Conservation (phyloP, 2,113 vertebrate species). For the Phycodurus eques region DNA sequence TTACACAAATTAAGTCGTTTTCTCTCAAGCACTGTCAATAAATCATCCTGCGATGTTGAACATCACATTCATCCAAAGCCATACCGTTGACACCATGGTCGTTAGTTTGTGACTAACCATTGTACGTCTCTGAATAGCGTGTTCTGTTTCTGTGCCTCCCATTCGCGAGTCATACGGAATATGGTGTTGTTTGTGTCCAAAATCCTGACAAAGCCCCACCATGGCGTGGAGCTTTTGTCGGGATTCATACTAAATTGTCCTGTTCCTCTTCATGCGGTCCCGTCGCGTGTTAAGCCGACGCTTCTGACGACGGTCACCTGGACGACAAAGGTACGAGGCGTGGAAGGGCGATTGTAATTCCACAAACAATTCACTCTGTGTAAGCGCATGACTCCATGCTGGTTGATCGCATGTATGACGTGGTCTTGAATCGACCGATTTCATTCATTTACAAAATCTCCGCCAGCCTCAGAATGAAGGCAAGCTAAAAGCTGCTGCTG, state of each 20-base stretch:
- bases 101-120: slow-evolving; percentile 40
- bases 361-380: slow-evolving; percentile 42
- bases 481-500: slow-evolving; percentile 32
- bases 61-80: slow-evolving; percentile 24
- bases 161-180: slow-evolving; percentile 19
- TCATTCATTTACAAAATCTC: slow-evolving; percentile 24
- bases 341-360: slow-evolving; percentile 28
- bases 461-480: slow-evolving; percentile 22
- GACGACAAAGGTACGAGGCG: slow-evolving; percentile 70
- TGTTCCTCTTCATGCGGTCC: slow-evolving; percentile 63
- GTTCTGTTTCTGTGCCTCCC: slow-evolving; percentile 42
- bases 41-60: slow-evolving; percentile 46
- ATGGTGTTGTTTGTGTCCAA: slow-evolving; percentile 46
- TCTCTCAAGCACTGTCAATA: slow-evolving; percentile 53
- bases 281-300: slow-evolving; percentile 61
- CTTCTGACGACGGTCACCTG: slow-evolving; percentile 54
- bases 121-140: slow-evolving; percentile 22
- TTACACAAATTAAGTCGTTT: slow-evolving; percentile 23
- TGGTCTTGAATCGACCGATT: slow-evolving; percentile 43
- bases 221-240: slow-evolving; percentile 59
- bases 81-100: slow-evolving; percentile 34
- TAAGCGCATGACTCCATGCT: slow-evolving; percentile 55
- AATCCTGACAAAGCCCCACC: slow-evolving; percentile 65
- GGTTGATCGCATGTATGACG: slow-evolving; percentile 58
- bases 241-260: slow-evolving; percentile 69